These are phyloP conservation scores for Lepidiolamprologus cunningtoni DNA, from an alignment of 2,113 vertebrate species.

Conservation along the genomic window DNA sequence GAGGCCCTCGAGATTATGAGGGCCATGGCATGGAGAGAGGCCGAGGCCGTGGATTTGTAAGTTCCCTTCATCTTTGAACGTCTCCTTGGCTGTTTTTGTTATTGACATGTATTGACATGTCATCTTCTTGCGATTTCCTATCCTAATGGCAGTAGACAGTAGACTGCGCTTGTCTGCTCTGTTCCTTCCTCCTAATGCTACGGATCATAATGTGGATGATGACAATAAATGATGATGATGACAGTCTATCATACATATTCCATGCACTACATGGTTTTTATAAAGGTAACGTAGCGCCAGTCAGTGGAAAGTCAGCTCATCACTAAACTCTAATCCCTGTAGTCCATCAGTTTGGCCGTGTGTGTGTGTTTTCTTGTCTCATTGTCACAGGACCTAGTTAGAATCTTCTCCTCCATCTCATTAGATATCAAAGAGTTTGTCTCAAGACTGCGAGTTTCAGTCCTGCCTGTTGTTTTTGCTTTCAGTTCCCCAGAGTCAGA, in stretches of 20 bases:
- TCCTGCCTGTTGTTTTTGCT: background rate
- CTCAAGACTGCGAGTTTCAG: background rate
- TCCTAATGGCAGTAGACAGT: slow-evolving; percentile 26
- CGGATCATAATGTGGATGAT: slow-evolving; percentile 40
- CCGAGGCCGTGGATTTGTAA: slow-evolving; percentile 71
- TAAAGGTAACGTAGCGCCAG: slow-evolving; percentile 44
- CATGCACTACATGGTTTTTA: slow-evolving; percentile 29
- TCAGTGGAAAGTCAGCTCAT: background rate
- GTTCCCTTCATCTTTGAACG: background rate
- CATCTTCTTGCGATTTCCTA: background rate
- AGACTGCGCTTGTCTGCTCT: slow-evolving; percentile 38
- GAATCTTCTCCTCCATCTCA: background rate
- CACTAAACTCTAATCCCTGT: background rate
- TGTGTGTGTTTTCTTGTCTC: background rate
- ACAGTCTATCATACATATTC: slow-evolving; percentile 32
- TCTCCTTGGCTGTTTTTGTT: background rate
- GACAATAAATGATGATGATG: slow-evolving; percentile 16
- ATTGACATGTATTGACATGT: slow-evolving; percentile 26
- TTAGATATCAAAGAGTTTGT: background rate
- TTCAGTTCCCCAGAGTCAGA: slow-evolving; percentile 84
- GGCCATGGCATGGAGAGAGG: slow-evolving; percentile 55
- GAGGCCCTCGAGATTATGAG: slow-evolving; percentile 61
- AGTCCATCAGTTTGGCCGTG: background rate
- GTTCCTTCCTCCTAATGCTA: slow-evolving; percentile 36
- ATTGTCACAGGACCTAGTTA: background rate